Evolutionary conservation across 2,888 invertebrate species (phyloP), one percentile per base, ranked within the genome.

Genomic region (Lumbricus terrestris): DNA sequence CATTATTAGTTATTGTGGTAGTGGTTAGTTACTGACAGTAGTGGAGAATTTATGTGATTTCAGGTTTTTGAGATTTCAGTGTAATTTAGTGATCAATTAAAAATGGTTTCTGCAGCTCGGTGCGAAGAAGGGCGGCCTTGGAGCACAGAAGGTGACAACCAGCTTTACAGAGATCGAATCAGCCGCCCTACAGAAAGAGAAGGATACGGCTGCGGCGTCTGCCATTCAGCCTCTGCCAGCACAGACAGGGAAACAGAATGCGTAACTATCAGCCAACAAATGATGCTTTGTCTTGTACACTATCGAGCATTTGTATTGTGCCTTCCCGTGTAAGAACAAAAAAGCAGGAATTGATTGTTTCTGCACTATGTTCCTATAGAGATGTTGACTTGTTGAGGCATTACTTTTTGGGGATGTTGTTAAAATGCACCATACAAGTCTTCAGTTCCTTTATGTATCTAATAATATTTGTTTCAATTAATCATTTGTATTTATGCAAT

Each of bases 131-230:
- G 97, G 97, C 83, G 97, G 97, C 83, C 95, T 99, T 90, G 99
- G 99, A 89, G 99, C 99, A 33, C 98, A 98, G 89, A 97, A 97
- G 95, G 98, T 99, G 40, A 97, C 97, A 93, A 96, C 98, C 8
- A 98, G 99, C 95, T 99, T 99, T 95, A 97, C 97, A 34, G 98
- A 98, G 94, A 96, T 99, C 91, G 99, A 99, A 95, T 96, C 97
- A 92, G 97, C 97, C 94, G 98, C 98, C 15, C 97, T 97, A 93
- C 96, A 97, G 95, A 97, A 97, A 5, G 97, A 98, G 95, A 97
- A 97, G 94, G 96, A 97, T 89, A 96, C 96, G 94, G 95, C 95
- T 91, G 93, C 92, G 40, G 89, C 91, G 88, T 93, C 93, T 6
- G 89, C 92, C 34, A 92, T 93, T 90, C 93, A 93, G 85, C 93